Evolutionary conservation across 2,113 vertebrate species (phyloP), one percentile per base, ranked within the genome.

Genomic region (Choloepus hoffmanni): DNA sequence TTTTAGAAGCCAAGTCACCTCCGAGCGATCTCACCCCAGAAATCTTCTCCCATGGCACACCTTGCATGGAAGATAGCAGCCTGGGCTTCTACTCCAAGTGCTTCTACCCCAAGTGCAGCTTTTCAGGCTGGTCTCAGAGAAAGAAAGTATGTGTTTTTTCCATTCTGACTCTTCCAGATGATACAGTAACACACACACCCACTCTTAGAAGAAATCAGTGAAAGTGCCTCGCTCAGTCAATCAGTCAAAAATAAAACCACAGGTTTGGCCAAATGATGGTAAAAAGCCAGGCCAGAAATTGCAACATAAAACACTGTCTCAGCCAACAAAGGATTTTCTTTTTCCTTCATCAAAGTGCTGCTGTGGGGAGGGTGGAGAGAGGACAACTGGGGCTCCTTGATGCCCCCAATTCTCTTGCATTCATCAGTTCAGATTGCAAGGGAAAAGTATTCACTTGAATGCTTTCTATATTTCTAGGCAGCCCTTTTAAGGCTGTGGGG

Each of bases 251-350:
- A 79, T 40, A 72, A 94, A 97, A 83, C 48, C 12, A 74, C 23
- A 85, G 55, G n/a, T 95, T 84, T 96, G 63, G 63, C 36, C 7
- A 60, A 93, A 73, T 55, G 36, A 92, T 62, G 45, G 26, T 74
- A 88, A 96, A 94, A 89, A 79, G 36, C 33, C 40, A 94, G 65
- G 43, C 79, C 78, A 97, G 70, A 96, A 86, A 93, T 11, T 74
- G 40, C 24, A 86, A 84, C 55, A 90, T 86, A 74, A 95, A 92
- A 78, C 53, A 89, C 3, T 91, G n/a, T 93, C 53, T 83, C 26
- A 91, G 73, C 67, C 62, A 93, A 93, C 48, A 90, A 90, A 91
- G 11, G 12, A 73, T 87, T 92, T 83, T 95, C 72, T 84, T 95
- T 94, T 87, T 93, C 72, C 53, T 87, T 82, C 74, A 93, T 53